phyloP scores from a whole-genome alignment of 2,113 vertebrate genomes.

The Sinocyclocheilus rhinocerous region DNA sequence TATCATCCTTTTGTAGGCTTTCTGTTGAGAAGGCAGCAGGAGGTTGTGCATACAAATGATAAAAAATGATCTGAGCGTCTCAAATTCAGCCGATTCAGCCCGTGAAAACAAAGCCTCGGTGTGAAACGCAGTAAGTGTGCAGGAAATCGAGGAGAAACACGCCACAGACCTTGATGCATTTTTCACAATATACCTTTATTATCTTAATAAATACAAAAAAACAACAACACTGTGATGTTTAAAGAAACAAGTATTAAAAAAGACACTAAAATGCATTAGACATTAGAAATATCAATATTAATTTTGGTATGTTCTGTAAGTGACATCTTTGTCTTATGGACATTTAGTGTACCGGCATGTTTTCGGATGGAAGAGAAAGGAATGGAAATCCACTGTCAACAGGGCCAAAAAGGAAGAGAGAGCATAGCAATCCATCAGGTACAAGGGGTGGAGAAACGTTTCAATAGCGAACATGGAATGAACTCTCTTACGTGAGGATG shows the following conservation, averaged over 20 bases:
- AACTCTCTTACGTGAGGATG: conserved; percentile 71
- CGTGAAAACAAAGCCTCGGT: conserved; percentile 16
- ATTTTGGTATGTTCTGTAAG: conserved; percentile 81
- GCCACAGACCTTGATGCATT: conserved; percentile 79
- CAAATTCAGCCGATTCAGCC: conserved; percentile 45
- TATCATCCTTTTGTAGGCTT: conserved; percentile 56
- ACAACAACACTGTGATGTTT: conserved; percentile 79
- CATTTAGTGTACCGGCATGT: conserved; percentile 71
- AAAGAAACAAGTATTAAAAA: conserved; percentile 79
- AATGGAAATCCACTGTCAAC: conserved; percentile 68
- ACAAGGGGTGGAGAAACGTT: conserved; percentile 58
- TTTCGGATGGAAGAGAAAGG: conserved; percentile 54
- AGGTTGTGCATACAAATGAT: conserved; percentile 72
- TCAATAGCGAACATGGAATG: conserved; percentile 71
- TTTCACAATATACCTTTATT: conserved; percentile 86
- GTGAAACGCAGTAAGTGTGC: neutral
- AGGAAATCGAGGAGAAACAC: conserved; percentile 50
- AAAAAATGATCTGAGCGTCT: conserved; percentile 64
- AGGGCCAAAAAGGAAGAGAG: conserved; percentile 44
- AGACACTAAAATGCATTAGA: conserved; percentile 77
- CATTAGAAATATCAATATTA: conserved; percentile 78
- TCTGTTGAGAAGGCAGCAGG: conserved; percentile 66
- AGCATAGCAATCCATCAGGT: conserved; percentile 50
- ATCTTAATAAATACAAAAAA: conserved; percentile 87
- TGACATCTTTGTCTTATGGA: conserved; percentile 77